Base-by-base conservation (phyloP, 2,797 vertebrate genomes). In the Enteromius unitaeniatus region DNA sequence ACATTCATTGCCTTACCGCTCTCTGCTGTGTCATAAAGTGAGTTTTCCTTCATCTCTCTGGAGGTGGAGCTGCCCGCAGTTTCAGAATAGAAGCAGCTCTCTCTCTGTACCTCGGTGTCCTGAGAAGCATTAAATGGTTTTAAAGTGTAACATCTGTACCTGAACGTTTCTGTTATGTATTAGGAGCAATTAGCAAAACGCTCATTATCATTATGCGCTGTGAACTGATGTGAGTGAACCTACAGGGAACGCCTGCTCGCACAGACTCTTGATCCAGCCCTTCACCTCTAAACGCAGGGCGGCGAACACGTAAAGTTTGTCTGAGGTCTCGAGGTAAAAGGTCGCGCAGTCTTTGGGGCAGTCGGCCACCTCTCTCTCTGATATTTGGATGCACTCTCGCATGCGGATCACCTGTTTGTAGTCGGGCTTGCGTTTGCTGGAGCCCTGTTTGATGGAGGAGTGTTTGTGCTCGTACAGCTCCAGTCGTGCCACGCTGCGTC, bases 351-450 rank as follows among this genome's bases (percentile, higher is more conserved):
- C 94, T 76, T 86, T 90, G 40, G 95, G 95, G 6, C 93, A 91
- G 80, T 79, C 49, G 0, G 93, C 91, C 0, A 80, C 77, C 0
- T 86, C 37, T 0, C 70, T 90, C 85, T 95, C 92, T 0, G 81
- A 89, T 87, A 96, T 94, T 0, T 92, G 91, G 34, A 96, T 88
- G 26, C 95, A 96, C 88, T 96, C 94, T 0, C 89, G 89, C 87
- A 96, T 92, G 42, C 91, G 90, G 7, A 96, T 90, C 62, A 95
- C 84, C 58, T 77, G 90, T 77, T 92, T 91, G 84, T 88, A 72
- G 11, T 92, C 88, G 1, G 91, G 90, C 0, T 89, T 85, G 6
- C 76, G 82, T n/a, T 90, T 89, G 69, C 2, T 23, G 6, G n/a
- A 31, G 47, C 74, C 53, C 72, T 78, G 31, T 40, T 76, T 85